phyloP scores from a whole-genome alignment of 1,140 invertebrate genomes.

The Oscheius sp. region DNA sequence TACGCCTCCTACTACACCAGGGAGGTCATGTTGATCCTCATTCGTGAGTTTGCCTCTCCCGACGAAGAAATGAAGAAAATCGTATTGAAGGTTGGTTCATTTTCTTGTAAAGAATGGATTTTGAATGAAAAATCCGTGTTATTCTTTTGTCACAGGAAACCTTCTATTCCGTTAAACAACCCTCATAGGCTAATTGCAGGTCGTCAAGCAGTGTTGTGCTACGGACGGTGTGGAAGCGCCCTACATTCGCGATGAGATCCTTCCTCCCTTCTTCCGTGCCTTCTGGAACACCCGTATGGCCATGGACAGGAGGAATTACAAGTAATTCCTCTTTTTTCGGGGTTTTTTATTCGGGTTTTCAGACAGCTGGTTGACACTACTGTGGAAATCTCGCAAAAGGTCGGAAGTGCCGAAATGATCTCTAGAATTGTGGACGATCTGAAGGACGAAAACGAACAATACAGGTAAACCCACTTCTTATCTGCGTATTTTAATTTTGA shows the following conservation, averaged over 20 bases:
- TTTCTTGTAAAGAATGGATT: background rate
- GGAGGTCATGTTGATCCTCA: conserved; percentile 99
- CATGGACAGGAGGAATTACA: conserved; percentile 89
- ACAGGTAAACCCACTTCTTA: conserved; percentile 67
- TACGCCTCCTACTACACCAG: conserved; percentile 99
- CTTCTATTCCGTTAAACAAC: background rate
- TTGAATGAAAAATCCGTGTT: background rate
- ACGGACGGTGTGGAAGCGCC: conserved; percentile 99
- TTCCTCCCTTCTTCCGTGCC: conserved; percentile 98
- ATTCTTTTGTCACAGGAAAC: background rate
- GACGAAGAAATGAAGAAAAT: conserved; percentile 99
- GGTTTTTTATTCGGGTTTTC: conserved; percentile 92
- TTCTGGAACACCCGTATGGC: conserved; percentile 99
- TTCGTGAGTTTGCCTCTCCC: conserved; percentile 97
- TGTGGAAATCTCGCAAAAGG: conserved; percentile 99
- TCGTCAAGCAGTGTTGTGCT: conserved; percentile 99
- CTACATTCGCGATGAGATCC: conserved; percentile 98
- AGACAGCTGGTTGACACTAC: conserved; percentile 96
- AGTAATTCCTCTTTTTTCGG: conserved; percentile 64
- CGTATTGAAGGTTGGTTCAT: conserved; percentile 80
- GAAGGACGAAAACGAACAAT: conserved; percentile 99
- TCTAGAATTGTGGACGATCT: conserved; percentile 96
- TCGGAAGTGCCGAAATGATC: conserved; percentile 96
- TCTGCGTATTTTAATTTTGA: background rate
- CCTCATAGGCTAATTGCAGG: conserved; percentile 68